Evolutionary conservation across 2,888 invertebrate genomes (phyloP).

Genomic region (Pyrocoelia pectoralis): DNA sequence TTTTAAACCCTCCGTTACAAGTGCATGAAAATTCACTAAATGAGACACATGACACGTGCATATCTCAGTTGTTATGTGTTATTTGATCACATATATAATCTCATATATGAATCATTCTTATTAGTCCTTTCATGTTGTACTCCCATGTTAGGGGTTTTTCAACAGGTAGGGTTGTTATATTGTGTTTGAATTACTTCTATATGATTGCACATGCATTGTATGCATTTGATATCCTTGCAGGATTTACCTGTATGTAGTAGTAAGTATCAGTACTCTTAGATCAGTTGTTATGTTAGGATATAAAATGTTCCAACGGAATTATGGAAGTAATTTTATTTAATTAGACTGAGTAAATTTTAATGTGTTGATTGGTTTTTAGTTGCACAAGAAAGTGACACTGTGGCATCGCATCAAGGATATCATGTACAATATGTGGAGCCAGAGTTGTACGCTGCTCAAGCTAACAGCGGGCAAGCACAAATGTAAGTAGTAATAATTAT

Average conservation of each 20-base stretch:
- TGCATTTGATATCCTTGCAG: constrained; percentile 18
- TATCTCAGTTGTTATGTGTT: constrained; percentile 32
- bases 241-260: constrained; percentile 22
- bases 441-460: constrained; percentile 68
- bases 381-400: constrained; percentile 68
- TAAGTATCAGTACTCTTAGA: constrained; percentile 16
- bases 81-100: constrained; percentile 22
- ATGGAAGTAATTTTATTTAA: constrained; percentile 12
- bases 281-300: constrained; percentile 23
- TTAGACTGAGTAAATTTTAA: neutral
- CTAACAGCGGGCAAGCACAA: constrained; percentile 65
- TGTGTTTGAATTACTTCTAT: constrained; percentile 41
- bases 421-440: constrained; percentile 82
- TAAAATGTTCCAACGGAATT: constrained; percentile 18
- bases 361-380: constrained; percentile 45
- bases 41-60: constrained; percentile 35
- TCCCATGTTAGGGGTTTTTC: constrained; percentile 20
- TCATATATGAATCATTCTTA: constrained; percentile 35
- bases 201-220: constrained; percentile 33
- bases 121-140: constrained; percentile 16
- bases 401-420: constrained; percentile 67
- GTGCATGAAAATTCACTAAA: constrained; percentile 11
- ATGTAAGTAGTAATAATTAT: constrained; percentile 60
- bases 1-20: constrained; percentile 8
- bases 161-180: constrained; percentile 42